Conservation (phyloP, 1,140 invertebrate genomes). For the Drosophila murphyi region DNA sequence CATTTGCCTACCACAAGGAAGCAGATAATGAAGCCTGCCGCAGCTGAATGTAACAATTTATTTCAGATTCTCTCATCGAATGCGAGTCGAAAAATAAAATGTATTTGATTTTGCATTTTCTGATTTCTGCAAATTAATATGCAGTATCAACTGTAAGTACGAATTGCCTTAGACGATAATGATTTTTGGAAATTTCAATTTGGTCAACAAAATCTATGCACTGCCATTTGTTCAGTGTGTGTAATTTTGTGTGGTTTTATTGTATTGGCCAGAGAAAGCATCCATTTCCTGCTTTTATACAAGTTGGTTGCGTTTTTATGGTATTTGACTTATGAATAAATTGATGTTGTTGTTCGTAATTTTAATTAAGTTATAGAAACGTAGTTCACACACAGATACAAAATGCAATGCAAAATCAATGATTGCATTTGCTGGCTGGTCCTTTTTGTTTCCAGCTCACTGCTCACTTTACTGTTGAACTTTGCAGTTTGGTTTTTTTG, state of each 20-base stretch:
- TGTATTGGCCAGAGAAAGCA: neutral
- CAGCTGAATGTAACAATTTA: neutral
- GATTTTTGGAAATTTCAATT: slow-evolving; percentile 63
- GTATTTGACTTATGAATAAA: slow-evolving; percentile 70
- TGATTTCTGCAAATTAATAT: slow-evolving; percentile 47
- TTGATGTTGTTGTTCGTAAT: slow-evolving; percentile 67
- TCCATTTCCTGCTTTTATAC: slow-evolving; percentile 60
- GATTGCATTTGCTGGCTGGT: slow-evolving; percentile 50
- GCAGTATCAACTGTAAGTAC: slow-evolving; percentile 4
- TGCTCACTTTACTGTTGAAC: neutral
- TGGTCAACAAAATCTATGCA: slow-evolving; percentile 44
- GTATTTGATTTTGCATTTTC: neutral
- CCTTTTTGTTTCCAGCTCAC: slow-evolving; percentile 2
- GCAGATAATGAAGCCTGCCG: neutral
- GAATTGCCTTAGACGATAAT: slow-evolving; percentile 51
- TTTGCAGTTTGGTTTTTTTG: slow-evolving; percentile 35
- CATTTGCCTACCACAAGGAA: neutral
- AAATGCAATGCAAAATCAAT: slow-evolving; percentile 50
- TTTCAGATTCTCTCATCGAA: neutral
- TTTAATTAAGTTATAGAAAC: slow-evolving; percentile 75
- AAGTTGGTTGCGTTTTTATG: slow-evolving; percentile 71
- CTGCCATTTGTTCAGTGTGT: neutral
- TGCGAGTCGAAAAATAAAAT: neutral
- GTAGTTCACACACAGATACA: slow-evolving; percentile 30
- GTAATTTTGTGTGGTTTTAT: neutral